These are phyloP conservation scores for Gallinago media DNA, from an alignment of 2,113 vertebrate species.

Conservation along the genomic window DNA sequence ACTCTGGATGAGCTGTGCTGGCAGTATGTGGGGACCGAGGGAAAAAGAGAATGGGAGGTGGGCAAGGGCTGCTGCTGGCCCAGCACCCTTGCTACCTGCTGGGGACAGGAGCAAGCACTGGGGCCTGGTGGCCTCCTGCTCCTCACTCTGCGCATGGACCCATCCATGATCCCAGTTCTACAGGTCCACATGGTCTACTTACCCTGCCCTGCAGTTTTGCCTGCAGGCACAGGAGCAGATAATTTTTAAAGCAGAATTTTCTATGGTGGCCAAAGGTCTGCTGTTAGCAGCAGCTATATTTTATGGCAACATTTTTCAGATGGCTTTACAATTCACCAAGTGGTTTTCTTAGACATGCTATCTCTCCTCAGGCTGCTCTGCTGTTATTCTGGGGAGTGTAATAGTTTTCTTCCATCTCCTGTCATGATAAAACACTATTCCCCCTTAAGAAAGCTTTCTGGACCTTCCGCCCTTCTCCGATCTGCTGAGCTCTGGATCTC, in stretches of 20 bases:
- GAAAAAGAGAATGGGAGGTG: neutral
- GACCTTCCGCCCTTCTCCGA: rapidly evolving
- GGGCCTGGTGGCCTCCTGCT: neutral
- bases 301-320: neutral
- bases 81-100: neutral
- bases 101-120: neutral
- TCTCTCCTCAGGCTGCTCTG: neutral
- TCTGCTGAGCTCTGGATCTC: neutral
- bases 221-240: neutral
- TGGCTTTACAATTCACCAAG: neutral
- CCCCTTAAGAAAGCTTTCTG: neutral
- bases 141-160: rapidly evolving
- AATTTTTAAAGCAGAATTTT: neutral
- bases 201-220: neutral
- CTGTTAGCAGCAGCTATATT: neutral
- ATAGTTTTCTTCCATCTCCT: neutral
- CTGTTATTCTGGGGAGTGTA: neutral
- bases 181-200: neutral
- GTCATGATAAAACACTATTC: neutral
- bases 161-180: neutral
- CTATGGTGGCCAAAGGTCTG: neutral
- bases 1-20: neutral
- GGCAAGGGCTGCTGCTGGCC: neutral
- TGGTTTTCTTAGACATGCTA: neutral
- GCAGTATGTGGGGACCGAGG: rapidly evolving